phyloP scores from a whole-genome alignment of 2,888 invertebrate species.

The Malacosoma neustria region DNA sequence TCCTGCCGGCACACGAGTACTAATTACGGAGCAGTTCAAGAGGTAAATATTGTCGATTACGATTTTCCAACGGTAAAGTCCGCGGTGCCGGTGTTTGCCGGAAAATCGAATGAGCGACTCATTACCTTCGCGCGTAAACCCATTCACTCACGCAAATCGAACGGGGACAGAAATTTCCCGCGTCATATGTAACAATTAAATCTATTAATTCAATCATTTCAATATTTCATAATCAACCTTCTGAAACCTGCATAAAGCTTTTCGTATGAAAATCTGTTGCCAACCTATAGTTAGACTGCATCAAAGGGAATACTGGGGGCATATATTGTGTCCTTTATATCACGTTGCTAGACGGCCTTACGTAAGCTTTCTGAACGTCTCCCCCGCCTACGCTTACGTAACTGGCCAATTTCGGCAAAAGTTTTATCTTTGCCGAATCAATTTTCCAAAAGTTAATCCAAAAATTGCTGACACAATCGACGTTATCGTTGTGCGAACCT shows the following conservation, averaged over 20 bases:
- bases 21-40: conserved; percentile 37
- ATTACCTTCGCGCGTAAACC: conserved; percentile 7
- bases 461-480: neutral
- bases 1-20: conserved; percentile 33
- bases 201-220: neutral
- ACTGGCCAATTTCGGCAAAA: conserved; percentile 43
- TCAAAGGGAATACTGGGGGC: conserved; percentile 1
- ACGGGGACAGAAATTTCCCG: neutral
- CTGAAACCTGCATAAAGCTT: no score
- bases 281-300: neutral
- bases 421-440: conserved; percentile 36
- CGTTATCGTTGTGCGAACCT: neutral
- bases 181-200: neutral
- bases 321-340: conserved; percentile 3
- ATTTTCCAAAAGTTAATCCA: conserved; percentile 25
- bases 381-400: conserved; percentile 62
- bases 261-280: neutral
- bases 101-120: conserved; percentile 20
- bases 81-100: conserved; percentile 21
- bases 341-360: conserved; percentile 26
- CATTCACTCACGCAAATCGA: neutral
- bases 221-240: no score
- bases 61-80: conserved; percentile 13
- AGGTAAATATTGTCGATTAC: conserved; percentile 59
- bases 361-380: conserved; percentile 51